Evolutionary conservation across 2,797 vertebrate species (phyloP).

Genomic region (Malurus leucopterus): DNA sequence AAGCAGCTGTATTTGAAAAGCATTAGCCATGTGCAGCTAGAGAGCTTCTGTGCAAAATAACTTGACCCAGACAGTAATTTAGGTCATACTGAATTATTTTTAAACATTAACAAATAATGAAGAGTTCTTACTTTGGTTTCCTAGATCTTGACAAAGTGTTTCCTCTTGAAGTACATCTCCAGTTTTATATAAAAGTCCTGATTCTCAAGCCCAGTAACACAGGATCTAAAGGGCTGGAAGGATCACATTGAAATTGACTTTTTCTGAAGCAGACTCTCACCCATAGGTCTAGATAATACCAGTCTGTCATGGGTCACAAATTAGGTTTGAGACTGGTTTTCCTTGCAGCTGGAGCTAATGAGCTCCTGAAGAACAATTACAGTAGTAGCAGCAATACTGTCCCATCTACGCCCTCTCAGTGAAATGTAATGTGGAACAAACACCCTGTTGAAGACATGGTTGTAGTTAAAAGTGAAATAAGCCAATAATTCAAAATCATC

Average conservation of each 20-base stretch:
- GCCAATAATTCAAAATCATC: not conserved
- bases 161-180: not conserved
- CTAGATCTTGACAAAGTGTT: not conserved
- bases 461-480: not conserved
- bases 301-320: not conserved
- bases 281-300: not conserved
- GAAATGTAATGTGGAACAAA: not conserved
- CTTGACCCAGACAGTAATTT: not conserved
- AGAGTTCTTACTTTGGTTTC: not conserved
- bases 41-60: not conserved
- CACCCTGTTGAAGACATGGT: not conserved
- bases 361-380: not conserved
- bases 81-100: not conserved
- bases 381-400: not conserved
- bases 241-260: not conserved
- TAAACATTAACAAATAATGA: not conserved
- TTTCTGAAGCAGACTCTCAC: not conserved
- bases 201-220: not conserved
- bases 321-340: not conserved
- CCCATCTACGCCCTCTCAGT: not conserved
- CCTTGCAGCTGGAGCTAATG: not conserved
- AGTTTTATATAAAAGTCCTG: not conserved
- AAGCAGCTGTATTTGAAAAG: slow-evolving; percentile 6
- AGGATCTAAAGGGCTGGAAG: not conserved
- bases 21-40: not conserved